Evolutionary conservation across 2,888 invertebrate species (phyloP), one percentile per base, ranked within the genome.

Genomic region (Drosophila borealis): DNA sequence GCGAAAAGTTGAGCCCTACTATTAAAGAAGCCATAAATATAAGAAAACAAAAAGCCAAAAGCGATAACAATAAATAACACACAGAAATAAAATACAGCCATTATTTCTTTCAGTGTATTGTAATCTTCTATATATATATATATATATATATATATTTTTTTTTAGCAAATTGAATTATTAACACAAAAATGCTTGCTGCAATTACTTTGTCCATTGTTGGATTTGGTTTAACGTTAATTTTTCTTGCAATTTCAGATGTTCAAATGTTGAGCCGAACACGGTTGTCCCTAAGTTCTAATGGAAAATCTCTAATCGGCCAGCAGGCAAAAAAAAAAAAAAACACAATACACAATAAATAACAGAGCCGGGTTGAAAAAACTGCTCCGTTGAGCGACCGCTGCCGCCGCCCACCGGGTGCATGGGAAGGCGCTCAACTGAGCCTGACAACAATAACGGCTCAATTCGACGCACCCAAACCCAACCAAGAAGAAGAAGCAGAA

Each of bases 371-470:
- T 54, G 54, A 60, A 49, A 57, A 11, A 17, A 33, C 46, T 46
- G 55, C 55, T 48, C n/a, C 56, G 44, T 53, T 54, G 74, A 51
- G 69, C 60, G 50, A 45, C 42, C 45, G 25, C 51, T 39, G 64
- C 46, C 59, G 59, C 25, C 56, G 19, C 57, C 54, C 56, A 53
- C 53, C 46, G 62, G 55, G 48, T 60, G 66, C 14, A 49, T 71
- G 74, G 60, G 41, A n/a, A 72, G 74, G 51, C 74, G 61, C 62
- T 51, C 61, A 59, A 45, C 57, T 37, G 49, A 37, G 74, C 63
- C 78, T n/a, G n/a, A 36, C 78, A 77, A 66, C 74, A 74, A 56
- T 75, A 75, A 75, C 74, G 74, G 67, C 74, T 78, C 74, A 78
- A 74, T 78, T 78, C 78, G 67, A 66, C 78, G 62, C 59, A 48